Base-by-base conservation (phyloP, 2,888 invertebrate genomes). In the Ochropacha duplaris region DNA sequence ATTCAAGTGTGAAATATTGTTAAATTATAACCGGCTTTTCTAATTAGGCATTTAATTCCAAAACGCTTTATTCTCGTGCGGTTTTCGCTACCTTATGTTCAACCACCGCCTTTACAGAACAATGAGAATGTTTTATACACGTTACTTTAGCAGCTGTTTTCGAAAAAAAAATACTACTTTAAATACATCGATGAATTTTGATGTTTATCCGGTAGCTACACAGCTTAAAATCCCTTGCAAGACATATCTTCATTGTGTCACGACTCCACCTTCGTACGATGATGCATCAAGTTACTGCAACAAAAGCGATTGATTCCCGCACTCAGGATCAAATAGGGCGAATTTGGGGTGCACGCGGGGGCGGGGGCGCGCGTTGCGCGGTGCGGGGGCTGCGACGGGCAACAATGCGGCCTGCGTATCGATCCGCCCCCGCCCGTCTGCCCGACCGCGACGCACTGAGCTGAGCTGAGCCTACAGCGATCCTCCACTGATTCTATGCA, bases 321-420 rank as follows among this genome's bases (percentile, higher is more conserved):
- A 82, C 85, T 84, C 81, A 80, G 86, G 88, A 89, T 87, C 88
- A 88, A 90, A 88, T 87, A 84, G 89, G 89, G 91, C 89, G 88
- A 89, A 90, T 84, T 90, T 88, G 68, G 83, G 88, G 83, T 86
- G 87, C 82, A 83, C 79, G 83, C 74, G 67, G 75, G 64, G 81
- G 78, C 12, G 70, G 78, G 69, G 82, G 70, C 67, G 70, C 57
- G 61, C 66, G 78, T 76, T 72, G 75, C 64, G 71, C 39, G 54
- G 57, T 58, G 71, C 72, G 74, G 76, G 71, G 66, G 73, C 70
- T 74, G 69, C 74, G 76, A 71, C 82, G 80, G 88, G 86, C 81
- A 91, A 92, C 91, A 91, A 91, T 91, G 92, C 91, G 92, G 88
- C 90, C 90, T 78, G 81, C 79, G 79, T 90, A 91, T 91, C 90